Base-by-base conservation (phyloP, 2,888 invertebrate genomes). In the Sepiola atlantica region DNA sequence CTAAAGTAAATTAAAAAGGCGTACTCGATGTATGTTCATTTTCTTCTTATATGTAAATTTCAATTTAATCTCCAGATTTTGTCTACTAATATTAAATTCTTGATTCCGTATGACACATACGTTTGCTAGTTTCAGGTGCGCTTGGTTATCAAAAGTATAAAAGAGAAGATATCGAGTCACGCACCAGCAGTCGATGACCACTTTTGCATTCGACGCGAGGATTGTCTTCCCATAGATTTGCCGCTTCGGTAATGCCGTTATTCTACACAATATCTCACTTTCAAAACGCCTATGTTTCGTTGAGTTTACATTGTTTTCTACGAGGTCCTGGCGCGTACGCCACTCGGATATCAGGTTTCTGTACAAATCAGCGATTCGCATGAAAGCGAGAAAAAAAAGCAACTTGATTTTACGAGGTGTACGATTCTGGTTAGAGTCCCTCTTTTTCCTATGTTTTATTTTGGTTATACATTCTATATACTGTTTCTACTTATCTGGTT, bases 131-230 rank as follows among this genome's bases (percentile, higher is more conserved):
- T 45, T 8, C 45, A 45, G 45, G 2, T 2, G 45, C 4, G 8
- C 8, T 24, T 77, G n/a, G 16, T 16, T 32, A 16, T n/a, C n/a
- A 77, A 77, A 77, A 1, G 77, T 14, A n/a, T 21, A 32, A 77
- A 77, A n/a, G 32, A 16, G n/a, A 77, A 77, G n/a, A 4, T 16
- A 77, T 2, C n/a, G 3, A n/a, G 77, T 77, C n/a, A 77, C n/a
- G 77, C 77, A 77, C 77, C 77, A 32, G n/a, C n/a, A 77, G 77
- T n/a, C n/a, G n/a, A 77, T 77, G 77, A 77, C 77, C 77, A 77
- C 77, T n/a, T n/a, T 77, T 77, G n/a, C n/a, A 77, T 77, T 77
- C 32, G n/a, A n/a, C 8, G 16, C n/a, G n/a, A n/a, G n/a, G n/a
- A 77, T 77, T 77, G 32, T 77, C n/a, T n/a, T 77, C 14, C n/a